Evolutionary conservation across 2,113 vertebrate species (phyloP).

Genomic region (Psittacula cyanocephala): DNA sequence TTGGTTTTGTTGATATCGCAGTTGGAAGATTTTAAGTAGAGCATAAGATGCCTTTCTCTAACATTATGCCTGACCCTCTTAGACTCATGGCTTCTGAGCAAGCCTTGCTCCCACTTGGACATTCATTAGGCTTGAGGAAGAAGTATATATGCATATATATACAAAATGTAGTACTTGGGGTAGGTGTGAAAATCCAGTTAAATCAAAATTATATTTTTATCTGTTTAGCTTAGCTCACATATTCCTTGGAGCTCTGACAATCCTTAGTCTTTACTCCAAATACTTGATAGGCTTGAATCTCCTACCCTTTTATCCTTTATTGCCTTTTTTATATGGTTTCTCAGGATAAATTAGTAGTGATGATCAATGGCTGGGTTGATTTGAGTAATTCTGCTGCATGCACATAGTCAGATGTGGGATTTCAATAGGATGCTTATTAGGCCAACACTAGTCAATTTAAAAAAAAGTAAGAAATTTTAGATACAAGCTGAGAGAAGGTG

Average conservation of each 20-base stretch:
- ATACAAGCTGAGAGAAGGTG: neutral
- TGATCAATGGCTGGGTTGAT: neutral
- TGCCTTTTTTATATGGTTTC: neutral
- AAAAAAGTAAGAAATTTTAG: slow-evolving; percentile 3
- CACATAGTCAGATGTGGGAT: neutral
- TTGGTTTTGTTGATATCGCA: neutral
- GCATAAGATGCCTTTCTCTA: neutral
- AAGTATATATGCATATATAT: neutral
- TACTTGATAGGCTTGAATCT: neutral
- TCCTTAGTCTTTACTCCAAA: neutral
- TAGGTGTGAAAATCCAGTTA: neutral
- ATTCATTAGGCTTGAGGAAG: neutral
- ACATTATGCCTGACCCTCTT: neutral
- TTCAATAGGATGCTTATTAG: slow-evolving; percentile 2
- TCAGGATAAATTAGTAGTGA: slow-evolving; percentile 15
- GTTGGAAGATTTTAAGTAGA: neutral
- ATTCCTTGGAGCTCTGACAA: neutral
- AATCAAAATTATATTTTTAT: neutral
- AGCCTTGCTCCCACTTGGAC: fast-evolving
- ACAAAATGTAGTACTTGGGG: neutral
- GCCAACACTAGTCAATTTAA: neutral
- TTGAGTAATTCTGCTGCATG: neutral
- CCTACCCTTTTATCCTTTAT: neutral
- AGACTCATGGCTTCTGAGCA: neutral
- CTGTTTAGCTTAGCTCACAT: neutral